Percentiles rank a stretch among this genome's conserved stretches.
phyloP scores from a whole-genome alignment of 2,888 invertebrate genomes.

The Trachelus tabidus region DNA sequence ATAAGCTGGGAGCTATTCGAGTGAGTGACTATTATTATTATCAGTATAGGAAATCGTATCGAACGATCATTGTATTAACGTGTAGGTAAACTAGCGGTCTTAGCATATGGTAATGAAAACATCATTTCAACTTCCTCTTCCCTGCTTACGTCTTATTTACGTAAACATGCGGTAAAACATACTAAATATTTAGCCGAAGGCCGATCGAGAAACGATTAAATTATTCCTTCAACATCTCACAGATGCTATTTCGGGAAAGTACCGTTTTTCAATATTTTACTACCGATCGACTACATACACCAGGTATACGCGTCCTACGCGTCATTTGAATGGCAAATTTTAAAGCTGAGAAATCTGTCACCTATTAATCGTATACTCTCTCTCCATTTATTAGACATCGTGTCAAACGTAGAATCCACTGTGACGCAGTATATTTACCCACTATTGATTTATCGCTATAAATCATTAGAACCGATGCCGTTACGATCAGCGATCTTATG shows the following conservation, averaged over 20 bases:
- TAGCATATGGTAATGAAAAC: not conserved
- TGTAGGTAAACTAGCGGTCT: not conserved
- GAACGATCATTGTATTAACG: not conserved
- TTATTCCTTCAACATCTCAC: not conserved
- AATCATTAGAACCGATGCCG: not conserved
- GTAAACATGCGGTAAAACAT: too few relatives aligned
- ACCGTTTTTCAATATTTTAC: not conserved
- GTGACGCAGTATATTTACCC: not conserved
- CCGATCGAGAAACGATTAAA: not conserved
- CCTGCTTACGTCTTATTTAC: not conserved
- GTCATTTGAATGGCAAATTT: constrained; percentile 1
- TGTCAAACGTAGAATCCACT: not conserved
- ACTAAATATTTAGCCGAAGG: not conserved
- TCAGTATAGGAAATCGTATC: not conserved
- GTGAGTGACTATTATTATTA: not conserved
- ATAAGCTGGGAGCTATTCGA: not conserved
- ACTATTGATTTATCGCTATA: not conserved
- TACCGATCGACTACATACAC: not conserved
- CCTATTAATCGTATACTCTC: not conserved
- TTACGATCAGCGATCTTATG: not conserved
- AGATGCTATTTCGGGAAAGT: not conserved
- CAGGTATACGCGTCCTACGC: not conserved
- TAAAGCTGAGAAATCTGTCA: constrained; percentile 1
- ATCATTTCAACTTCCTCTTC: not conserved
- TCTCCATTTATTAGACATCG: not conserved